Percentiles rank a stretch among this genome's conserved stretches.
Conservation (phyloP, 2,888 invertebrate genomes). For the Vesta saturnalis region DNA sequence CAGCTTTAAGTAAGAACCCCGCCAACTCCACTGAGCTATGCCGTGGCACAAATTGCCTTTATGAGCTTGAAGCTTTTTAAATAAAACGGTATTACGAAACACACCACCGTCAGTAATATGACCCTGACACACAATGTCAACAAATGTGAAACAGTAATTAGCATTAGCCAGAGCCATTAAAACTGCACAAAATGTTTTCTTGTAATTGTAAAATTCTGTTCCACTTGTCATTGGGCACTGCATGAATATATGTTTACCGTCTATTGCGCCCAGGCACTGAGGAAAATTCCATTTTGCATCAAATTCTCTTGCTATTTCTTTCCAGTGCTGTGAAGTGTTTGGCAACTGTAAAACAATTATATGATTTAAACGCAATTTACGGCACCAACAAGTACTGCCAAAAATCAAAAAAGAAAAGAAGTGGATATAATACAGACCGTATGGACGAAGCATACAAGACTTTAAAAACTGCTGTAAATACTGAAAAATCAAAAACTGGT, state of each 20-base stretch:
- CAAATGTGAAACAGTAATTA: neutral
- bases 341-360: neutral
- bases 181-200: neutral
- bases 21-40: too few species aligned
- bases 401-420: too few species aligned
- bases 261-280: neutral
- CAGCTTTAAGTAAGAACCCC: too few species aligned
- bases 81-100: too few species aligned
- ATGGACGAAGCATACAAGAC: neutral
- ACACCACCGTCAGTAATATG: too few species aligned
- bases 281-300: neutral
- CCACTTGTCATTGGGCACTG: neutral
- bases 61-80: too few species aligned
- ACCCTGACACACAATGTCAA: neutral
- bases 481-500: neutral
- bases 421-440: too few species aligned
- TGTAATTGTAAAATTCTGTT: neutral
- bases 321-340: neutral
- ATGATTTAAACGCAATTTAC: neutral
- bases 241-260: slow-evolving; percentile 1
- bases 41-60: too few species aligned
- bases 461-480: neutral
- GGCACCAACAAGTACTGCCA: too few species aligned
- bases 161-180: neutral
- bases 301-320: neutral